Evolutionary conservation across 2,888 invertebrate genomes (phyloP), one percentile per base, ranked within the genome.

Genomic region (Nephrocerus scutellatus): DNA sequence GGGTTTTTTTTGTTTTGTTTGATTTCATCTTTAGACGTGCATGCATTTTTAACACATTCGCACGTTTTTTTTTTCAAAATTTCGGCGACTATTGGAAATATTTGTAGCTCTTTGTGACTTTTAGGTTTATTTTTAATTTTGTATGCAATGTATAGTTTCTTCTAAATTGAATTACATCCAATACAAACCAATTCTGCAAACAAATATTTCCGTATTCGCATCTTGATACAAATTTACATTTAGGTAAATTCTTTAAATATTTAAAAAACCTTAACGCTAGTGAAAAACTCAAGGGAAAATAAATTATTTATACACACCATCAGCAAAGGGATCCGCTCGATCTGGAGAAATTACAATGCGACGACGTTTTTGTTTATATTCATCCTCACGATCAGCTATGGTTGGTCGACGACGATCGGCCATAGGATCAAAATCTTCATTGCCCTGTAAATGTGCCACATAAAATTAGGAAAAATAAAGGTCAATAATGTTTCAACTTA

Each of bases 331-430:
- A 76, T 98, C 98, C 52, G 85, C 81, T 57, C 98, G 77, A 62
- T 93, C 96, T 2, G 98, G 98, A 5, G 98, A 98, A 59, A 98
- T 93, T 47, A 85, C 85, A 78, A 89, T 83, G 68, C 85, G 76
- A 44, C 91, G 77, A 53, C 91, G 76, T 55, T 87, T 84, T 57
- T 86, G 86, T 39, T 90, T 78, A 62, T 98, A 98, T 63, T 97
- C 96, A 79, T 96, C 93, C 72, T 97, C 96, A 51, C 93, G 78
- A 57, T 97, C 96, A 1, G 90, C 89, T 62, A 97, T 91, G 12
- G 91, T 93, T 30, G 90, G 87, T 39, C 87, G 76, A 46, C 92
- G 77, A 54, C 90, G 80, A 53, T 92, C 91, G 32, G 90, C 93
- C 75, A 96, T 87, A 12, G 93, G 93, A 71, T 96, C 93, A 71